Conservation (phyloP, 2,113 vertebrate genomes). For the Sceloporus undulatus region DNA sequence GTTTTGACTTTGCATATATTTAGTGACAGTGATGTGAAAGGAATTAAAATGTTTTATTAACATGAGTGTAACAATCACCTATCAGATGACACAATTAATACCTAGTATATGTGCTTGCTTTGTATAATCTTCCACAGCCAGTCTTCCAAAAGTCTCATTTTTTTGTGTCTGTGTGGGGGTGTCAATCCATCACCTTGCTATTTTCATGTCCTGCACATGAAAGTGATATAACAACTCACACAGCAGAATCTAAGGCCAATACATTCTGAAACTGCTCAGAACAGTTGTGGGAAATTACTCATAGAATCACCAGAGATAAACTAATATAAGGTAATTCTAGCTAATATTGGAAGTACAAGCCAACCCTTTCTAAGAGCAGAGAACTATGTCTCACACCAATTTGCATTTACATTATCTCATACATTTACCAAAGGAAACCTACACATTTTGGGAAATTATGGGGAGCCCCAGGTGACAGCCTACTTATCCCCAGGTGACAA, state of each 20-base stretch:
- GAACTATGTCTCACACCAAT: neutral
- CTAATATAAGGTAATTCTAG: too few species aligned
- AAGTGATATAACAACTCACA: slow-evolving; percentile 7
- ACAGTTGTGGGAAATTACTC: neutral
- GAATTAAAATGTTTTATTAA: slow-evolving; percentile 41
- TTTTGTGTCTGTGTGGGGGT: neutral
- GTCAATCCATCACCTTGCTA: neutral
- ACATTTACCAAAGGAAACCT: neutral
- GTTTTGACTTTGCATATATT: slow-evolving; percentile 22
- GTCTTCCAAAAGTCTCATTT: neutral
- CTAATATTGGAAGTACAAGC: neutral
- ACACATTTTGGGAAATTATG: neutral
- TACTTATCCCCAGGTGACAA: neutral
- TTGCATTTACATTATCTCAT: neutral
- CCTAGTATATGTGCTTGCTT: neutral
- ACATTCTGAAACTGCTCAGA: slow-evolving; percentile 15
- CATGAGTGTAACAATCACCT: slow-evolving; percentile 19
- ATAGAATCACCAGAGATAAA: neutral
- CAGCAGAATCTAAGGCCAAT: neutral
- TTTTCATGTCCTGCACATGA: slow-evolving; percentile 1
- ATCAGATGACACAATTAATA: neutral
- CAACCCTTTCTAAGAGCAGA: neutral
- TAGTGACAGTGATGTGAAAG: slow-evolving; percentile 14
- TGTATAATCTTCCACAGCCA: neutral
- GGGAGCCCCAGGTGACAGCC: neutral